Evolutionary conservation across 2,797 vertebrate genomes (phyloP).

Genomic region (Sarcoramphus papa): DNA sequence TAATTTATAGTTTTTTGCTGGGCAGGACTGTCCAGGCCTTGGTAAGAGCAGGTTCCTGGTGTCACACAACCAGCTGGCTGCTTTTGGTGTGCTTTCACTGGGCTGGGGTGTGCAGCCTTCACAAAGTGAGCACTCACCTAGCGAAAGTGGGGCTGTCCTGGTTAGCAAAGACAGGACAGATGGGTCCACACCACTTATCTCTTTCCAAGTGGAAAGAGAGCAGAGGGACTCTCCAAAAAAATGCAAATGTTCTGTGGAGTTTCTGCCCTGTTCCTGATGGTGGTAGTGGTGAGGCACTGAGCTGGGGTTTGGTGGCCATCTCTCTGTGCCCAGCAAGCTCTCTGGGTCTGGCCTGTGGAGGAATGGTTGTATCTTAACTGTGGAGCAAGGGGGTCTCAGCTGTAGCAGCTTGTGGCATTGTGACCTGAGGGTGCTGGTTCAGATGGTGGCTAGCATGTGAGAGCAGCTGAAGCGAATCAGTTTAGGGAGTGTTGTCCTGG

Average conservation of each 20-base stretch:
- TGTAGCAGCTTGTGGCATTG: accelerated
- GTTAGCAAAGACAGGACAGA: not conserved
- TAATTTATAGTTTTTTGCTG: accelerated
- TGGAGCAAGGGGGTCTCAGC: no score
- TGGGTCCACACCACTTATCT: accelerated
- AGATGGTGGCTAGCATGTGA: accelerated
- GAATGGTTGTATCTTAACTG: no score
- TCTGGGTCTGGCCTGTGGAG: accelerated
- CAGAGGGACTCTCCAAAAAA: accelerated
- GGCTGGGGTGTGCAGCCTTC: not conserved
- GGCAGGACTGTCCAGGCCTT: accelerated
- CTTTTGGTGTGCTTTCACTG: accelerated
- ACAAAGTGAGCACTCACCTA: accelerated
- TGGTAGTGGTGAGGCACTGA: not conserved
- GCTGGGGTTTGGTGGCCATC: not conserved
- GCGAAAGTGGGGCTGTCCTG: not conserved
- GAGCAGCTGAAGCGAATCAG: not conserved
- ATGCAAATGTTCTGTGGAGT: accelerated
- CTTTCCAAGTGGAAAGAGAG: accelerated
- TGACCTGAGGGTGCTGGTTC: not conserved
- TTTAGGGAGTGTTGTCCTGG: not conserved
- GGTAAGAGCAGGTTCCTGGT: not conserved
- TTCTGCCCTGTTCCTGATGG: not conserved
- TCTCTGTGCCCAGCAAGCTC: not conserved
- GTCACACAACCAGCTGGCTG: accelerated